Percentiles rank a stretch among this genome's conserved stretches.
Evolutionary conservation across 2,113 vertebrate species (phyloP).

Genomic region (Pituophis catenifer): DNA sequence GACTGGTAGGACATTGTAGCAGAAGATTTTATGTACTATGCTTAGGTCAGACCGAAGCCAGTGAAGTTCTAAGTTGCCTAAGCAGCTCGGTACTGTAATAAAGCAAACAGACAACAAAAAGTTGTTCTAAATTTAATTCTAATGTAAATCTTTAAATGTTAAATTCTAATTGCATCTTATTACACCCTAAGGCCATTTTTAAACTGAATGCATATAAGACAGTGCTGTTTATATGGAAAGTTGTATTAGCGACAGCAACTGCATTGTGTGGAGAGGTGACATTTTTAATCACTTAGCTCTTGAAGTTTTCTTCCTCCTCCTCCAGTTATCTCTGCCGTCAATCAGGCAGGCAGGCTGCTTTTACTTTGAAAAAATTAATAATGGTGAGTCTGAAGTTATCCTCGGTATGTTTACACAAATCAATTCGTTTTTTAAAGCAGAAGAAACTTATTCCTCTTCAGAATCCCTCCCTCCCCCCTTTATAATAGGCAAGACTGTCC

Average conservation of each 20-base stretch:
- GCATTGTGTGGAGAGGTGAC: background rate
- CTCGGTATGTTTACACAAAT: constrained; percentile 25
- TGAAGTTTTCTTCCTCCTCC: background rate
- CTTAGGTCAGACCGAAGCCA: no score
- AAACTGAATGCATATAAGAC: background rate
- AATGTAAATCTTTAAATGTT: background rate
- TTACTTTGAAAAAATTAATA: constrained; percentile 8
- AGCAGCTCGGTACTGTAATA: background rate
- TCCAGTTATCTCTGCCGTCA: background rate
- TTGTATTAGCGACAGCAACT: background rate
- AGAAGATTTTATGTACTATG: no score
- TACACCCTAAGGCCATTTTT: background rate
- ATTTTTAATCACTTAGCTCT: background rate
- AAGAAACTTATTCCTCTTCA: background rate
- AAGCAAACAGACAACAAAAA: background rate
- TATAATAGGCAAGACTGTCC: constrained; percentile 26
- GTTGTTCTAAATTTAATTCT: background rate
- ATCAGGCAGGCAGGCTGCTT: background rate
- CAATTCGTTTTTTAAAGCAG: constrained; percentile 15
- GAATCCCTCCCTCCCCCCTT: constrained; percentile 11
- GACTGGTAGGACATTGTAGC: no score
- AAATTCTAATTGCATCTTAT: background rate
- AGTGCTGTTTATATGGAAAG: background rate
- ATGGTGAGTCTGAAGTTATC: constrained; percentile 5
- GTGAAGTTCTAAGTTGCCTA: no score